Percentiles rank a stretch among this genome's conserved stretches.
Evolutionary conservation across 2,888 invertebrate genomes (phyloP).

Genomic region (Synergus japonicus): DNA sequence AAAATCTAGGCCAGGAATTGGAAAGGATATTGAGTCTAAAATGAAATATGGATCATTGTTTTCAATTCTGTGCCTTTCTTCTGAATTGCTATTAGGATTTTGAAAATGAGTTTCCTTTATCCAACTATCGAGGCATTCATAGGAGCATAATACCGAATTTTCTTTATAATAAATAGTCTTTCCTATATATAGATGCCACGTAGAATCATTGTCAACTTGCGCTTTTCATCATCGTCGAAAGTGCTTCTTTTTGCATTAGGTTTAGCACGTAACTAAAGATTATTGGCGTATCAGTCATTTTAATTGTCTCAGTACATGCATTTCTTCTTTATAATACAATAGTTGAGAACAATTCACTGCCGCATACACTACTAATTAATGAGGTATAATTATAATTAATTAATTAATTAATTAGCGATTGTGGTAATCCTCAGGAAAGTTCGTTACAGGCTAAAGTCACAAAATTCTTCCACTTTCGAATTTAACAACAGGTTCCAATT

Average conservation of each 20-base stretch:
- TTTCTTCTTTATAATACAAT: slow-evolving; percentile 8
- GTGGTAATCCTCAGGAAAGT: not conserved
- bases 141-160: slow-evolving; percentile 39
- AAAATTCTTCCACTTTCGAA: not conserved
- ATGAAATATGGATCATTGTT: slow-evolving; percentile 27
- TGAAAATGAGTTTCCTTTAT: slow-evolving; percentile 4
- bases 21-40: slow-evolving; percentile 8
- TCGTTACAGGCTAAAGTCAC: not conserved
- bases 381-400: not conserved
- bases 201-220: slow-evolving; percentile 18
- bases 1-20: slow-evolving; percentile 22
- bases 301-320: slow-evolving; percentile 22
- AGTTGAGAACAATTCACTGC: slow-evolving; percentile 22
- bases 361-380: slow-evolving; percentile 13
- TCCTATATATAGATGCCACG: slow-evolving; percentile 16
- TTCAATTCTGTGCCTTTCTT: slow-evolving; percentile 32
- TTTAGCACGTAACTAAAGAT: slow-evolving; percentile 28
- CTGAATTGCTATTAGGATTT: slow-evolving; percentile 31
- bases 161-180: slow-evolving; percentile 33
- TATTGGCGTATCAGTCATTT: slow-evolving; percentile 41
- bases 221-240: slow-evolving; percentile 5
- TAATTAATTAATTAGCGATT: slow-evolving; percentile 8
- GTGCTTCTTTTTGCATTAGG: not conserved
- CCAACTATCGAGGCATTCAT: not conserved
- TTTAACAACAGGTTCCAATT: not conserved